Evolutionary conservation across 2,888 invertebrate species (phyloP).

Genomic region (Cancer borealis): DNA sequence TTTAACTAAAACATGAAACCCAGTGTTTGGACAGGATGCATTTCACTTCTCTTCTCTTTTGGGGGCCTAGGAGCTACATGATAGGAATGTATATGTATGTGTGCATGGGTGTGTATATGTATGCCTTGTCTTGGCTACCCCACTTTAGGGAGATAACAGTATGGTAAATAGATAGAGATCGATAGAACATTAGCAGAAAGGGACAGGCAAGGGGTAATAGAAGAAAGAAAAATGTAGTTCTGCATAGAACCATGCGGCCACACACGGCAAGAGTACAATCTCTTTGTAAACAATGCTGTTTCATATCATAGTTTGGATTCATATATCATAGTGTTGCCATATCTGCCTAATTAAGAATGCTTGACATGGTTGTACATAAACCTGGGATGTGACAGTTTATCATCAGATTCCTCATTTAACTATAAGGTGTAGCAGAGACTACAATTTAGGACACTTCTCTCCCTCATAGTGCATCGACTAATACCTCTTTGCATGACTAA

Average conservation of each 20-base stretch:
- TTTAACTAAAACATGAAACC: too few species aligned
- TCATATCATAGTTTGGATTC: not conserved
- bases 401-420: not conserved
- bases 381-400: not conserved
- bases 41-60: too few species aligned
- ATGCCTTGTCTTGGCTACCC: too few species aligned
- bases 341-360: not conserved
- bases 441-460: not conserved
- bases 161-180: too few species aligned
- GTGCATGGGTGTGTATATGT: too few species aligned
- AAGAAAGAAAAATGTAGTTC: not conserved
- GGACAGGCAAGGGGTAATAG: not conserved
- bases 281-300: not conserved
- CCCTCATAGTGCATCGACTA: not conserved
- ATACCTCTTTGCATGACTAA: not conserved
- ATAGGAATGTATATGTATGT: too few species aligned
- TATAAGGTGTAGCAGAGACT: not conserved
- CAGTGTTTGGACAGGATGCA: too few species aligned
- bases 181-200: not conserved
- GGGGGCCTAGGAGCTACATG: too few species aligned
- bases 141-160: too few species aligned
- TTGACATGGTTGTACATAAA: not conserved
- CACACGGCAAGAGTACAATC: not conserved
- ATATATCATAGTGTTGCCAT: conserved; percentile 5
- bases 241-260: not conserved